Evolutionary conservation across 2,888 invertebrate species (phyloP).

Genomic region (Timandra comae): DNA sequence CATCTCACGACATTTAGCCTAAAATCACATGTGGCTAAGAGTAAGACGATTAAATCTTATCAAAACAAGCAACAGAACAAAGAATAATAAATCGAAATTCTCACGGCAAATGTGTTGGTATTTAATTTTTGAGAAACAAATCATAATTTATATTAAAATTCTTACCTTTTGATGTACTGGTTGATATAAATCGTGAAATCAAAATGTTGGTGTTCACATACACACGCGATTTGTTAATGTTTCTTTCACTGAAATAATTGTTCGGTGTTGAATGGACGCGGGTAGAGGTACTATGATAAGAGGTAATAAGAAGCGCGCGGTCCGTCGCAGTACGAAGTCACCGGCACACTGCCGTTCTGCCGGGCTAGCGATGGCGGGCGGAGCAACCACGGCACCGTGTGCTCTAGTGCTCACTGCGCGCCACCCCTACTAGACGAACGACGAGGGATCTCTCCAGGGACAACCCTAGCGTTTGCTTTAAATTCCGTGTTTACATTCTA

Average conservation of each 20-base stretch:
- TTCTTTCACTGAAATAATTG: slow-evolving; percentile 5
- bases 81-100: no score
- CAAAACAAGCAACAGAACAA: no score
- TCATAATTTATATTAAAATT: no score
- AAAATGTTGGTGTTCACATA: not conserved
- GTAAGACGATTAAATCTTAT: no score
- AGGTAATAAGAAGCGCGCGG: no score
- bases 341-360: slow-evolving; percentile 50
- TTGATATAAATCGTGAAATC: not conserved
- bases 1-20: no score
- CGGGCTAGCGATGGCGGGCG: slow-evolving; percentile 28
- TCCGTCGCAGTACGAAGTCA: slow-evolving; percentile 67
- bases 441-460: slow-evolving; percentile 9
- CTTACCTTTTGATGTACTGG: not conserved
- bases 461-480: slow-evolving; percentile 6
- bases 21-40: no score
- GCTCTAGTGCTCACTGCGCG: slow-evolving; percentile 15
- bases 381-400: slow-evolving; percentile 32
- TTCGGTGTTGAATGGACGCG: slow-evolving; percentile 13
- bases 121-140: no score
- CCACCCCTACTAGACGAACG: slow-evolving; percentile 8
- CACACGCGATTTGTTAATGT: not conserved
- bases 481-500: slow-evolving; percentile 2
- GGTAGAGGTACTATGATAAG: slow-evolving; percentile 23
- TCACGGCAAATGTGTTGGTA: no score